Base-by-base conservation (phyloP, 2,888 invertebrate species). In the Hypomecis atomaria region DNA sequence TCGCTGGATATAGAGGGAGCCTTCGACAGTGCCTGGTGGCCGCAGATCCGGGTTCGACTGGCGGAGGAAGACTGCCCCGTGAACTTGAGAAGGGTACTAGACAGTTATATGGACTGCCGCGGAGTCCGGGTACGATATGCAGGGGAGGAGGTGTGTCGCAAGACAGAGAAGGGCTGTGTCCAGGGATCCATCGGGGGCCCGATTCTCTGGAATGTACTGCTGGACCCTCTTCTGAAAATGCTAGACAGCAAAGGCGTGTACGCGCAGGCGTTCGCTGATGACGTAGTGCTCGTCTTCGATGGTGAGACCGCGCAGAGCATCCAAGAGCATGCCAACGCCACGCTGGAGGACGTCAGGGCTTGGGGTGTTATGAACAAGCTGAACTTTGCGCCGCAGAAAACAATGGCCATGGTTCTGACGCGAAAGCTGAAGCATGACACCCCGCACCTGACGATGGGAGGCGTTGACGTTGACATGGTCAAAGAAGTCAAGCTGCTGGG, bases 291-390 rank as follows among this genome's bases (percentile, higher is more conserved):
- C 0, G n/a, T 49, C 10, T 10, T 49, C 36, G 42, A 49, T 37
- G 61, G 54, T 1, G 55, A 48, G 4, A 54, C 54, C 0, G 48
- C 34, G 8, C 49, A 11, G 9, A 1, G n/a, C 10, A 44, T 44
- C 8, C 10, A 44, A n/a, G n/a, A 6, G n/a, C 44, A 44, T 9
- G 57, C 57, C 2, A 57, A 57, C 48, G 57, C 40, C 40, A 33
- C 57, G 4, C 40, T 57, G 37, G 57, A 37, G 9, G 37, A 48
- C 48, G 57, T 57, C 4, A n/a, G 57, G 57, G 37, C 11, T 40
- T 57, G 57, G 57, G 57, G 57, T 33, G 40, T 57, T 48, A 48
- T 10, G 23, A 57, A 57, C n/a, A 57, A 57, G 8, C 42, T 57
- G n/a, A 57, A 13, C 33, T 57, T 57, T 7, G 57, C 57, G 9